Base-by-base conservation (phyloP, 2,888 invertebrate species). In the Conchocele bisecta region DNA sequence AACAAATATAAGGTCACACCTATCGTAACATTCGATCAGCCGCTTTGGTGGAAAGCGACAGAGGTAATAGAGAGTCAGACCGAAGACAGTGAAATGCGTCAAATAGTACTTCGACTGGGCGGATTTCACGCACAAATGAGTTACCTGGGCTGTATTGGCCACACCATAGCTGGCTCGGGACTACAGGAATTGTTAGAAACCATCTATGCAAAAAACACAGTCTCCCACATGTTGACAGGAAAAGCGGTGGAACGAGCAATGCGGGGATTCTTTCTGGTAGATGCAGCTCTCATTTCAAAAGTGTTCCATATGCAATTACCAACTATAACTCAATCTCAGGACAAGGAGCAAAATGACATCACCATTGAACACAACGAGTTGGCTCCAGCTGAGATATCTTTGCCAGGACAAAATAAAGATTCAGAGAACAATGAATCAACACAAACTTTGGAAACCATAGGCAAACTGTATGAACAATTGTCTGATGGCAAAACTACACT, bases 1-100 rank as follows among this genome's bases (percentile, higher is more conserved):
- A 28, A 63, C 39, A 57, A 59, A 20, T 63, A 77, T 33, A 17
- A 51, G 1, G 44, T 48, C 20, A 65, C 56, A 7, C 70, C 70
- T 20, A 46, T 75, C 13, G n/a, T 77, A 29, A 77, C 77, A 46
- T 76, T 76, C 51, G 74, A 75, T 31, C 74, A 75, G 31, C 76
- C 76, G 13, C 51, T 76, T 6, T 77, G 63, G 73, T 74, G 70
- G 74, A 78, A 79, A 35, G 57, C 77, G 20, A n/a, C 24, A n/a
- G 15, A 44, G 17, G 51, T 68, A 13, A 17, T 31, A 41, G 20
- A 26, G 20, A 44, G 31, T 33, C 51, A 71, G 26, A 60, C 26
- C 29, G 29, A 22, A 11, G 46, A 26, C 44, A 66, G 20, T 20
- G 24, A 9, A 20, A n/a, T 66, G 3, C 22, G 35, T 11, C 11